phyloP scores from a whole-genome alignment of 1,140 invertebrate genomes.

The Cyclargus thomasi region DNA sequence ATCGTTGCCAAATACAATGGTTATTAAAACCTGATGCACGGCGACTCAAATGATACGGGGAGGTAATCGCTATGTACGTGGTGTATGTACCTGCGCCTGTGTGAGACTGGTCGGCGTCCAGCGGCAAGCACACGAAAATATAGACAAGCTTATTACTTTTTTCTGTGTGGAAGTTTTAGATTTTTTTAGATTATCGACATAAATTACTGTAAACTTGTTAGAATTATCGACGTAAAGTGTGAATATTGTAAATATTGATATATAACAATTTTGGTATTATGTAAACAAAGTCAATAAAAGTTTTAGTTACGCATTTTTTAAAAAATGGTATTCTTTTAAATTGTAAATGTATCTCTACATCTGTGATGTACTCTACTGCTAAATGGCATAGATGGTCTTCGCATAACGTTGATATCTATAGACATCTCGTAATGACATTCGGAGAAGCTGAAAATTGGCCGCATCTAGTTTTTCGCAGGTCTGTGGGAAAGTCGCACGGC shows the following conservation, averaged over 20 bases:
- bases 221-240: too few species aligned
- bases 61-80: conserved; percentile 35
- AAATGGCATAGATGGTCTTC: too few species aligned
- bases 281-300: too few species aligned
- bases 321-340: too few species aligned
- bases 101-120: conserved; percentile 64
- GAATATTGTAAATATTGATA: too few species aligned
- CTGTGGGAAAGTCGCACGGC: conserved; percentile 67
- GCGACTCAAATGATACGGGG: conserved; percentile 52
- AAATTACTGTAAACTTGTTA: too few species aligned
- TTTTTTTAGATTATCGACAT: background rate
- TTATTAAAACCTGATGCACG: conserved; percentile 66
- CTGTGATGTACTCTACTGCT: too few species aligned
- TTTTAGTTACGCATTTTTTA: too few species aligned
- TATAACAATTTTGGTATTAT: too few species aligned
- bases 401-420: background rate
- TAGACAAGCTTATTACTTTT: conserved; percentile 18
- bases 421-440: conserved; percentile 15
- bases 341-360: too few species aligned
- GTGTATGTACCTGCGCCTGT: conserved; percentile 42
- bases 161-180: background rate
- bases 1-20: conserved; percentile 73
- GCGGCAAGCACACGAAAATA: conserved; percentile 27
- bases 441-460: conserved; percentile 33
- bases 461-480: conserved; percentile 52